Conservation (phyloP, 2,888 invertebrate genomes). For the Urechis unicinctus region DNA sequence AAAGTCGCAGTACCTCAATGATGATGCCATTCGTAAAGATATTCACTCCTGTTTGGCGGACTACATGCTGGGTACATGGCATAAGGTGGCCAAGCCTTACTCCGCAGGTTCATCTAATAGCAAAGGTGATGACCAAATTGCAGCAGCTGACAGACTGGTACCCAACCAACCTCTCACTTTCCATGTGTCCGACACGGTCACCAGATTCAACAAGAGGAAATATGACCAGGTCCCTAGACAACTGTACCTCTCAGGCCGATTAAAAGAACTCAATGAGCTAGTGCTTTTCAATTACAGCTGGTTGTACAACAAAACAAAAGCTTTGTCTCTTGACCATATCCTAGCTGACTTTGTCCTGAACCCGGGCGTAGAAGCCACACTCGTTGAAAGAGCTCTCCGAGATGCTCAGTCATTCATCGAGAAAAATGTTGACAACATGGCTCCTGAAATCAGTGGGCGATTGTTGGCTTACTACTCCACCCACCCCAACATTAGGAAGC, state of each 20-base stretch:
- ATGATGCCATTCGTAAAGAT: constrained; percentile 19
- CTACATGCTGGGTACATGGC: constrained; percentile 37
- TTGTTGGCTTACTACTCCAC: constrained; percentile 41
- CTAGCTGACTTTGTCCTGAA: constrained; percentile 41
- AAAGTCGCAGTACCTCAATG: constrained; percentile 29
- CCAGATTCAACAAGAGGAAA: constrained; percentile 41
- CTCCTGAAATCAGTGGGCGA: constrained; percentile 43
- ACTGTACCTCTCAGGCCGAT: constrained; percentile 37
- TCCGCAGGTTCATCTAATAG: neutral
- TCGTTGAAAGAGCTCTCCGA: constrained; percentile 39
- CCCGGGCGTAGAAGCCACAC: constrained; percentile 34
- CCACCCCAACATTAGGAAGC: constrained; percentile 35
- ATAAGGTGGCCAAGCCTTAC: constrained; percentile 2
- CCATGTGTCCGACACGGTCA: constrained; percentile 16
- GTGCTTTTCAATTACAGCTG: constrained; percentile 48
- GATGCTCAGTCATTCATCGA: constrained; percentile 36
- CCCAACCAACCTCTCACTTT: constrained; percentile 37
- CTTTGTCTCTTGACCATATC: constrained; percentile 40
- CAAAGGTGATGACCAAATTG: neutral
- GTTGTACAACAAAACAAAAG: constrained; percentile 45
- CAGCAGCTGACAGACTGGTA: constrained; percentile 27
- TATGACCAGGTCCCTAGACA: constrained; percentile 46
- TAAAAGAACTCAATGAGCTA: constrained; percentile 37
- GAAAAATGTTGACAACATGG: constrained; percentile 36
- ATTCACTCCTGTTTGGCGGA: constrained; percentile 43